Conservation (phyloP, 2,797 vertebrate species). For the Psittacula derbiana region DNA sequence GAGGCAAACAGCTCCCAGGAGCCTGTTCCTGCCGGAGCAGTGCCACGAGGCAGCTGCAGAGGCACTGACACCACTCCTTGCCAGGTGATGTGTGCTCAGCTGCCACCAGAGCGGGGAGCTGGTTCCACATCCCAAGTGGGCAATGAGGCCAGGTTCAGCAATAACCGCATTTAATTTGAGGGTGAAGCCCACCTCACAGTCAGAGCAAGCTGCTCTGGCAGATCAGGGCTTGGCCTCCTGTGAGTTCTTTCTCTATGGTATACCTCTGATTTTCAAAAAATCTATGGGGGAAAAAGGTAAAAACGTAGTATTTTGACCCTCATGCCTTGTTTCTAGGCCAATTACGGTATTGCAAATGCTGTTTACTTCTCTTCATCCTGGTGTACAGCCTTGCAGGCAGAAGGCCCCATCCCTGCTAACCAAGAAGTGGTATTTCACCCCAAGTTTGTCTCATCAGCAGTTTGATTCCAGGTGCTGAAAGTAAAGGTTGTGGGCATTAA, state of each 20-base stretch:
- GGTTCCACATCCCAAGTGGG: neutral
- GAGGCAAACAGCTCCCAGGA: neutral
- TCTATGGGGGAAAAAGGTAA: neutral
- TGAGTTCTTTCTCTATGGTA: neutral
- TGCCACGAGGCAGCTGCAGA: neutral
- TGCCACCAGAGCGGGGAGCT: neutral
- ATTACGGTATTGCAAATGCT: fast-evolving
- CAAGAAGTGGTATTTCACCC: neutral
- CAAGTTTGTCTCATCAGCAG: neutral
- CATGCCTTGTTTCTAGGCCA: neutral
- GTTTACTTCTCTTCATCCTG: neutral
- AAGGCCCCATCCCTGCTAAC: neutral
- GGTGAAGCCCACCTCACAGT: neutral
- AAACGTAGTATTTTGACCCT: neutral
- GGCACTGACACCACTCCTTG: neutral
- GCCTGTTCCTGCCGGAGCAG: neutral
- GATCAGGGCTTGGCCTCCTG: neutral
- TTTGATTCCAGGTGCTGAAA: neutral
- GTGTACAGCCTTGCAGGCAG: neutral
- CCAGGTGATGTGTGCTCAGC: neutral
- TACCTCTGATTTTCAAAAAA: neutral
- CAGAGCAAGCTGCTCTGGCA: neutral
- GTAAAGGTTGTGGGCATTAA: fast-evolving
- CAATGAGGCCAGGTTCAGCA: neutral
- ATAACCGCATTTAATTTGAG: neutral